Evolutionary conservation across 2,113 vertebrate species (phyloP).

Genomic region (Strix aluco): DNA sequence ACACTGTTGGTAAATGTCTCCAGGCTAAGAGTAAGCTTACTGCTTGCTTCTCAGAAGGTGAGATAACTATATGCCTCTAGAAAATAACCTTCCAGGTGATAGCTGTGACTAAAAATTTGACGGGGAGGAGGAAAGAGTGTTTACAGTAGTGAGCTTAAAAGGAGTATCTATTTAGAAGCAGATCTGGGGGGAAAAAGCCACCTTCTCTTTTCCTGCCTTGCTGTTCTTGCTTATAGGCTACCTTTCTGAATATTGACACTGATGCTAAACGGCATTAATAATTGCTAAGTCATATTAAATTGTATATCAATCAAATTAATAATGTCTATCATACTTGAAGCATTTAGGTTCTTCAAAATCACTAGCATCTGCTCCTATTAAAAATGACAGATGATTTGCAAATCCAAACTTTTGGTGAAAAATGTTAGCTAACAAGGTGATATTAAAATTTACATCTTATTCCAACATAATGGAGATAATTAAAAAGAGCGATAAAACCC

Average conservation of each 20-base stretch:
- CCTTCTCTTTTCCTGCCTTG: neutral
- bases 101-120: slow-evolving; percentile 28
- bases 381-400: slow-evolving; percentile 79
- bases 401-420: slow-evolving; percentile 75
- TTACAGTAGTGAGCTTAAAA: slow-evolving; percentile 11
- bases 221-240: neutral
- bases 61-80: slow-evolving; percentile 25
- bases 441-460: slow-evolving; percentile 82
- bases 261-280: slow-evolving; percentile 55
- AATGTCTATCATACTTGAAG: slow-evolving; percentile 62
- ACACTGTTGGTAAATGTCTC: slow-evolving; percentile 41
- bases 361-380: slow-evolving; percentile 76
- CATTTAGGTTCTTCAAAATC: slow-evolving; percentile 66
- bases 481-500: slow-evolving; percentile 78
- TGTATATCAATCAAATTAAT: slow-evolving; percentile 74
- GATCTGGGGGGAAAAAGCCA: neutral
- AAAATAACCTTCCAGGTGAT: slow-evolving; percentile 47
- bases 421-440: slow-evolving; percentile 77
- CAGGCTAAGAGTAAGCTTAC: slow-evolving; percentile 11
- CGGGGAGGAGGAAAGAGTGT: neutral
- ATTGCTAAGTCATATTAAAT: slow-evolving; percentile 68
- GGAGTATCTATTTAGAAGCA: neutral
- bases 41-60: slow-evolving; percentile 19
- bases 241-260: neutral
- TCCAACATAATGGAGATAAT: slow-evolving; percentile 76